These are phyloP conservation scores for Lichenostomus cassidix DNA, from an alignment of 2,113 vertebrate genomes.

Conservation along the genomic window DNA sequence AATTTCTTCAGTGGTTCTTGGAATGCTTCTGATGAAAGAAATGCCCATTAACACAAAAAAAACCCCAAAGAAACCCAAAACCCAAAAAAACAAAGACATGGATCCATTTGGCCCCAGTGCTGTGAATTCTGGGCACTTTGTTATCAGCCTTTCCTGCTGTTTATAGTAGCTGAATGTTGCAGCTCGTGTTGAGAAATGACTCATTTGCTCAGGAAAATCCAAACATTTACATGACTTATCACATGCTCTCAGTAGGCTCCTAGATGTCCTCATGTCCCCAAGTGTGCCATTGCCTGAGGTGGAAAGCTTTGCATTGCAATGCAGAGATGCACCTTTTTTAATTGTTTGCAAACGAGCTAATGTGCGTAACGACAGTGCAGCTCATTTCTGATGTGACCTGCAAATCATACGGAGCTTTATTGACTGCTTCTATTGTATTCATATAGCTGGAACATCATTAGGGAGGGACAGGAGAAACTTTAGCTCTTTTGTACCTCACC, in stretches of 20 bases:
- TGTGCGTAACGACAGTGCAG: background rate
- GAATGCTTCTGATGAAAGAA: background rate
- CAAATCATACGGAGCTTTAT: background rate
- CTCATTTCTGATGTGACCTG: background rate
- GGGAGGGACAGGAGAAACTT: background rate
- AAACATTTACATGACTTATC: background rate
- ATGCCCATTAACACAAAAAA: background rate
- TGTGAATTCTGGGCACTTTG: background rate
- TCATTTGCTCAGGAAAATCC: background rate
- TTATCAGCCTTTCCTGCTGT: background rate
- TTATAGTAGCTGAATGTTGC: background rate
- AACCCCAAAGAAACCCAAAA: too few species aligned
- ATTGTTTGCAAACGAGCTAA: background rate
- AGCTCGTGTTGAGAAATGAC: background rate
- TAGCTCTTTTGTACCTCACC: background rate
- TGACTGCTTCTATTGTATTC: background rate
- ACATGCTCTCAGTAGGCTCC: background rate
- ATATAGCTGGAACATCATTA: rapidly evolving
- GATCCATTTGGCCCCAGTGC: too few species aligned
- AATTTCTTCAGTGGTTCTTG: background rate
- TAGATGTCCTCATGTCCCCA: too few species aligned
- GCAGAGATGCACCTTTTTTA: background rate
- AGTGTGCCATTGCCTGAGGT: background rate
- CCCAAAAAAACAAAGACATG: rapidly evolving
- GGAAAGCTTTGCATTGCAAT: background rate